Evolutionary conservation across 2,888 invertebrate species (phyloP), one percentile per base, ranked within the genome.

Genomic region (Linyphia triangularis): DNA sequence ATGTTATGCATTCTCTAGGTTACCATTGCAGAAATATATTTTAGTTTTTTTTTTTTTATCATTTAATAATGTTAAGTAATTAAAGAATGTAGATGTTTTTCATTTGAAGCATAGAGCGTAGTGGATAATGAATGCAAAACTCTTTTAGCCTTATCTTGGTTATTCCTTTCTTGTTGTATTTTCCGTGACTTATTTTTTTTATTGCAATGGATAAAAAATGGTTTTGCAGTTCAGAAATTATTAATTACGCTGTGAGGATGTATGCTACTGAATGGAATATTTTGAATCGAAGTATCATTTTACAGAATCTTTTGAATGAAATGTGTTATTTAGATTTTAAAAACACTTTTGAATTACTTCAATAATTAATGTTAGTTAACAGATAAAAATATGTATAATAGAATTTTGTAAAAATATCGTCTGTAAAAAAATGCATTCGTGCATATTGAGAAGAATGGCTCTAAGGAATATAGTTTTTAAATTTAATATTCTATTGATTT

Each of bases 21-120:
- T 85, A n/a, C 67, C 30, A 69, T 67, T 85, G 40, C 30, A 33
- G n/a, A 37, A 24, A 40, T 33, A 63, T 28, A 63, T 77, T 37
- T 33, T n/a, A n/a, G n/a, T 26, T 19, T 19, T 59, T 51, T 24
- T 61, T 85, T 84, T 84, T 85, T 70, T 28, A 70, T 24, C 83
- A 73, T 85, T 85, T 85, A 75, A 85, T 85, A 85, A 85, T 67
- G 67, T 67, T 85, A 85, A 77, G 84, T 85, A 85, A 85, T 85
- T 85, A 85, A 72, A 85, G 67, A 69, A 69, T 67, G 84, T 77
- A 77, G 57, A 24, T 69, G 57, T 85, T 84, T 77, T 77, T 85
- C 69, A 65, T 69, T 69, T 59, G 22, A 26, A 43, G 67, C 6
- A 43, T 51, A 59, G 65, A 28, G 43, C 40, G 19, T n/a, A 59